A percentile compares a stretch with the other conserved stretches of the same genome.
phyloP scores from a whole-genome alignment of 2,888 invertebrate genomes.

The Oscheius myriophilus region DNA sequence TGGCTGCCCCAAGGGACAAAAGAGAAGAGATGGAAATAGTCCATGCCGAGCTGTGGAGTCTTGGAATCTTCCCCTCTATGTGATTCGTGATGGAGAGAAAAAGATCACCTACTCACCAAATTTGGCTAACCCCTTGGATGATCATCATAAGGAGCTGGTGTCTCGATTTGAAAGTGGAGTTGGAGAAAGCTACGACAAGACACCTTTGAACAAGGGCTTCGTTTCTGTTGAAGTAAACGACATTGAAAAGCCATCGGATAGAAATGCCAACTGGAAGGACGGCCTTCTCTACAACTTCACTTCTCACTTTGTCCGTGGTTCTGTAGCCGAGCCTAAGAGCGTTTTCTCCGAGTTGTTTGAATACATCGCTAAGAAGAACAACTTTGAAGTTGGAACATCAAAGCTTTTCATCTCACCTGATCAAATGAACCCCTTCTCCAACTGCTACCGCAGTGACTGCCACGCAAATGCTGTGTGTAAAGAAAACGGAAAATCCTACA shows the following conservation, averaged over 20 bases:
- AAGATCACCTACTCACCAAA: slow-evolving; percentile 49
- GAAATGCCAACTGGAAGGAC: slow-evolving; percentile 53
- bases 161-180: slow-evolving; percentile 54
- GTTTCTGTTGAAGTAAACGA: slow-evolving; percentile 55
- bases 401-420: slow-evolving; percentile 63
- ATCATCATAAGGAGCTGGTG: slow-evolving; percentile 48
- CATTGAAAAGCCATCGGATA: slow-evolving; percentile 51
- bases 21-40: slow-evolving; percentile 50
- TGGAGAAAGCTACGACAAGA: slow-evolving; percentile 52
- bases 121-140: slow-evolving; percentile 50
- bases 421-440: slow-evolving; percentile 61
- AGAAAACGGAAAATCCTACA: slow-evolving; percentile 49
- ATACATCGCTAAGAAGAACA: slow-evolving; percentile 54
- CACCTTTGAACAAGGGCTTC: slow-evolving; percentile 51
- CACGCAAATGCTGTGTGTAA: slow-evolving; percentile 55
- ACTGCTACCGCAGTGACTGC: slow-evolving; percentile 59
- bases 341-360: slow-evolving; percentile 56
- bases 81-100: slow-evolving; percentile 53
- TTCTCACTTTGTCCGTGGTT: slow-evolving; percentile 53
- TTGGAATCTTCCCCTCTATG: slow-evolving; percentile 61
- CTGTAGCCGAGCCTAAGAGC: slow-evolving; percentile 49
- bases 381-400: slow-evolving; percentile 60
- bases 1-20: slow-evolving; percentile 63
- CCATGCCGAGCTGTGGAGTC: slow-evolving; percentile 60
- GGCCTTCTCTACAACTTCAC: slow-evolving; percentile 67